Evolutionary conservation across 2,888 invertebrate species (phyloP).

Genomic region (Yponomeuta evonymella): DNA sequence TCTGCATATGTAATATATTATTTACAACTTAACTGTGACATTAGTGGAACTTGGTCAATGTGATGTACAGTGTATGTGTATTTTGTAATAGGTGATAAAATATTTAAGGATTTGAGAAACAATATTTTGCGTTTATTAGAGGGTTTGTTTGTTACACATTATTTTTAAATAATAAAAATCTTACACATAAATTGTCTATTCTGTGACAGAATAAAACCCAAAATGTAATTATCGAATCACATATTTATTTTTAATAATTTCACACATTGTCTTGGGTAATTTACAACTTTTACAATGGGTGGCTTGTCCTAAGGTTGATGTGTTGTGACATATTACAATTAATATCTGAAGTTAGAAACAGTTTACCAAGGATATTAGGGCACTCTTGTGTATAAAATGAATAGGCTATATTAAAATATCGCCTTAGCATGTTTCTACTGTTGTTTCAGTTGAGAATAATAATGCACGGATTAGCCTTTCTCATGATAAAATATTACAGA

Average conservation of each 20-base stretch:
- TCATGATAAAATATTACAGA: too few relatives aligned
- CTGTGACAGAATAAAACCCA: neutral
- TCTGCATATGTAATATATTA: conserved; percentile 3
- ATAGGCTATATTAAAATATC: too few relatives aligned
- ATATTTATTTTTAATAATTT: conserved; percentile 8
- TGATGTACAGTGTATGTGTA: conserved; percentile 6
- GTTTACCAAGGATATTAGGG: too few relatives aligned
- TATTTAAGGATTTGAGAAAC: conserved; percentile 1
- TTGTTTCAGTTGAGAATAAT: too few relatives aligned
- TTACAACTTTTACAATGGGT: neutral
- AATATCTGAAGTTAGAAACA: too few relatives aligned
- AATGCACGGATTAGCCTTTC: too few relatives aligned
- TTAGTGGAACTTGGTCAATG: neutral
- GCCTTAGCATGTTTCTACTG: too few relatives aligned
- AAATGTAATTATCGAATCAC: neutral
- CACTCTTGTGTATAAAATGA: too few relatives aligned
- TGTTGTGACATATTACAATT: too few relatives aligned
- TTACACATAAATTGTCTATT: neutral
- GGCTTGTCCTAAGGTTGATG: too few relatives aligned
- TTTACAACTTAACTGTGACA: neutral
- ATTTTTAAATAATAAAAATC: neutral
- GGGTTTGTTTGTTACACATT: neutral
- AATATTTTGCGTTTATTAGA: neutral
- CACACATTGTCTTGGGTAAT: neutral
- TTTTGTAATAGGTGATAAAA: neutral